Percentiles rank a stretch among this genome's conserved stretches.
Conservation (phyloP, 2,888 invertebrate genomes). For the Aspidiotus rigidus region DNA sequence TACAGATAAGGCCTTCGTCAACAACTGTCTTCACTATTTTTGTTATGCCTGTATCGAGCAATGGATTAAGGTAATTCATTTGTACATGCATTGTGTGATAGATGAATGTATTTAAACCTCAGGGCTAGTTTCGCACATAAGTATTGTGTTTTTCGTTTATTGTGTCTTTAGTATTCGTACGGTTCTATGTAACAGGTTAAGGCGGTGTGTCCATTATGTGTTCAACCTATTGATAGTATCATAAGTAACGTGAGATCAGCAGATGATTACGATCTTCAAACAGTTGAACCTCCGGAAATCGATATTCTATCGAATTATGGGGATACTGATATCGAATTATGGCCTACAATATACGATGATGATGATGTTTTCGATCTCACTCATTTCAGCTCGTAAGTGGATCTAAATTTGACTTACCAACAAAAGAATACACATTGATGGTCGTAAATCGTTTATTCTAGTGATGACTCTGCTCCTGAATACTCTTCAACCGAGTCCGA, state of each 20-base stretch:
- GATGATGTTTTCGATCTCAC: slow-evolving; percentile 6
- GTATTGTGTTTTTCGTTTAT: too few relatives aligned
- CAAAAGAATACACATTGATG: too few relatives aligned
- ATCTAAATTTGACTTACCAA: too few relatives aligned
- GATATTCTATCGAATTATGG: slow-evolving; percentile 11
- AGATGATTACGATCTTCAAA: slow-evolving; percentile 24
- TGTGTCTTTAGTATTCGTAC: too few relatives aligned
- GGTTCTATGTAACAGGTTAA: slow-evolving; percentile 17
- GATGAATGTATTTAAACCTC: neutral
- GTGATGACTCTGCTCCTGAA: too few relatives aligned
- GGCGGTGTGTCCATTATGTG: slow-evolving; percentile 23
- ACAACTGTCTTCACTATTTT: slow-evolving; percentile 23
- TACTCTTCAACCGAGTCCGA: too few relatives aligned
- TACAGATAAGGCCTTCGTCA: slow-evolving; percentile 24
- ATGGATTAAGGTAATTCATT: slow-evolving; percentile 16
- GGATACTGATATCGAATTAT: neutral
- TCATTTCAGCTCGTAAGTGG: too few relatives aligned
- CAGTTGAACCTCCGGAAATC: slow-evolving; percentile 15
- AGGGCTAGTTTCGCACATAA: neutral
- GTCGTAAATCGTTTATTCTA: too few relatives aligned
- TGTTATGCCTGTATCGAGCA: slow-evolving; percentile 22
- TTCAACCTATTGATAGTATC: slow-evolving; percentile 15
- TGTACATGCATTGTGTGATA: neutral
- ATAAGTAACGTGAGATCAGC: slow-evolving; percentile 22
- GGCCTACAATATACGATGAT: neutral